Evolutionary conservation across 2,113 vertebrate genomes (phyloP).

Genomic region (Smithornis capensis): DNA sequence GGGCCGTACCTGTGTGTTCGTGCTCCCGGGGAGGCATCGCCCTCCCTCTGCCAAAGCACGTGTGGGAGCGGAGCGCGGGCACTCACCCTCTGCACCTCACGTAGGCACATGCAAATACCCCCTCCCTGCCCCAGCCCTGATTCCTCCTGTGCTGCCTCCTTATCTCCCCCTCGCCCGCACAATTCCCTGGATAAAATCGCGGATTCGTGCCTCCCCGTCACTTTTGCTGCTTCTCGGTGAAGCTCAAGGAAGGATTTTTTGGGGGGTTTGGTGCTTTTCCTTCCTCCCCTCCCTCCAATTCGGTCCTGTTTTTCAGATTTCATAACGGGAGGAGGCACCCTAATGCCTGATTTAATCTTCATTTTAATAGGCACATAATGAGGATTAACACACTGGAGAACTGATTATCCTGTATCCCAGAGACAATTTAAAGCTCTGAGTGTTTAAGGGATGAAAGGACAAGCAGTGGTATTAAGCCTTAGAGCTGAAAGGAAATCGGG

Average conservation of each 20-base stretch:
- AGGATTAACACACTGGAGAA: not conserved
- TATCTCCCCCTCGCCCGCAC: not conserved
- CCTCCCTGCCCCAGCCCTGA: not conserved
- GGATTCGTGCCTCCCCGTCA: accelerated
- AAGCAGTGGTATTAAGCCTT: not conserved
- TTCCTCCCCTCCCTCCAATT: accelerated
- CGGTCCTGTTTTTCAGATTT: constrained; percentile 1
- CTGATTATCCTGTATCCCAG: not conserved
- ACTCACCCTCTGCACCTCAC: not conserved
- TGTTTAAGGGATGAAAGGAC: not conserved
- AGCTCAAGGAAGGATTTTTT: not conserved
- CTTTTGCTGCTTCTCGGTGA: not conserved
- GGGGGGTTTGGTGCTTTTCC: not conserved
- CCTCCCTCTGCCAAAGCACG: not conserved
- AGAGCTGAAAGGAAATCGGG: not conserved
- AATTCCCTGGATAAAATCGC: accelerated
- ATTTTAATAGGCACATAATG: not conserved
- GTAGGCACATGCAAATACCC: constrained; percentile 51
- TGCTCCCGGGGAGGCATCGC: not conserved
- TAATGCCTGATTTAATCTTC: constrained; percentile 18
- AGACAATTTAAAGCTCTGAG: not conserved
- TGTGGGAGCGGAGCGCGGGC: accelerated
- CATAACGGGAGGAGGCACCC: constrained; percentile 58
- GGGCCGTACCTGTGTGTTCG: not conserved
- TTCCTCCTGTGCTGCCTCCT: accelerated